phyloP scores from a whole-genome alignment of 2,888 invertebrate genomes.

The Drosophila nigritarsus region DNA sequence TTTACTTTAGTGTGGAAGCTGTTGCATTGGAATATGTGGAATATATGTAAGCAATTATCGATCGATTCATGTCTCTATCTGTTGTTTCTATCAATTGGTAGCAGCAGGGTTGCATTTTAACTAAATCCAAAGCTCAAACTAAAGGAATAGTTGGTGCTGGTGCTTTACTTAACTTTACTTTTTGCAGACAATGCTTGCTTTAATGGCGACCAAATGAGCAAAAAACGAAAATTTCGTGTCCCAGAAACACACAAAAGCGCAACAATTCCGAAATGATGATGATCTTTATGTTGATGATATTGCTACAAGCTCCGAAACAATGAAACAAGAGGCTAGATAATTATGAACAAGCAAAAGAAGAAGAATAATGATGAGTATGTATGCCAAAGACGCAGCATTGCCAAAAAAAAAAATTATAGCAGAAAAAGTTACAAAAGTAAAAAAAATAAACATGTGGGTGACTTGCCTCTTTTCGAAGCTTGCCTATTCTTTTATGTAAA shows the following conservation, averaged over 20 bases:
- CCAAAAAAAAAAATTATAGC: conserved; percentile 37
- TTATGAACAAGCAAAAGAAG: conserved; percentile 5
- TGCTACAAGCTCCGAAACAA: conserved; percentile 38
- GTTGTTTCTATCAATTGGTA: conserved; percentile 2
- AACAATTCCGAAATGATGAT: conserved; percentile 37
- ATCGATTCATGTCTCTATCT: conserved; percentile 2
- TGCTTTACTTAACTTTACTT: conserved; percentile 2
- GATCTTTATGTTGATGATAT: conserved; percentile 37
- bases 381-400: conserved; percentile 39
- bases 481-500: conserved; percentile 69
- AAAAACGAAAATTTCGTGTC: conserved; percentile 34
- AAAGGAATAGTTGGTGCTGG: conserved; percentile 1
- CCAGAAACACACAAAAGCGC: conserved; percentile 52
- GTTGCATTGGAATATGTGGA: conserved; percentile 9
- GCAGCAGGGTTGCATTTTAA: conserved; percentile 39
- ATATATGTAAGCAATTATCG: conserved; percentile 15
- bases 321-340: conserved; percentile 21
- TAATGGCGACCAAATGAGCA: conserved; percentile 28
- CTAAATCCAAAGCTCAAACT: conserved; percentile 15
- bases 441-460: conserved; percentile 57
- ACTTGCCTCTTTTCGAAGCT: conserved; percentile 70
- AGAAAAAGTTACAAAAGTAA: conserved; percentile 9
- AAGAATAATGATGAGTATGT: conserved; percentile 38
- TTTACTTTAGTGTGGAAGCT: conserved; percentile 16
- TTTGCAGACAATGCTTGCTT: conserved; percentile 32